Evolutionary conservation across 2,888 invertebrate species (phyloP).

Genomic region (Heliconius cydno): DNA sequence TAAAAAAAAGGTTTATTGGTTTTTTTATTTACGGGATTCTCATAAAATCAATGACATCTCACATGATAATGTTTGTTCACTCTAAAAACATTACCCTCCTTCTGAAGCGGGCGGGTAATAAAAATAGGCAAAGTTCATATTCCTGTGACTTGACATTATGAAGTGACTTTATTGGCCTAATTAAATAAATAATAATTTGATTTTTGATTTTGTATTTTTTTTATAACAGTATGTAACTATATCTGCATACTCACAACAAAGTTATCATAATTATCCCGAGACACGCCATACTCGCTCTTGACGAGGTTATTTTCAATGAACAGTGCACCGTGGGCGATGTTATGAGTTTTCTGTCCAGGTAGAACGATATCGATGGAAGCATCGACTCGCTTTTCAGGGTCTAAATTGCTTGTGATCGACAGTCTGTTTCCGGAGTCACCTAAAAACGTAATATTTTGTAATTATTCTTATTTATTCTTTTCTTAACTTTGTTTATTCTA

Average conservation of each 20-base stretch:
- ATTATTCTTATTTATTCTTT: too few species aligned
- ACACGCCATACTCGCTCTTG: slow-evolving; percentile 85
- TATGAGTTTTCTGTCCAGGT: slow-evolving; percentile 79
- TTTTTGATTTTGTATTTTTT: background rate
- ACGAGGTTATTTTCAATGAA: slow-evolving; percentile 85
- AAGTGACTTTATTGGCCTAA: too few species aligned
- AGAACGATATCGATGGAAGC: slow-evolving; percentile 82
- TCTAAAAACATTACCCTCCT: too few species aligned
- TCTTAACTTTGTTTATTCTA: too few species aligned
- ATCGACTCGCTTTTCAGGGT: slow-evolving; percentile 85
- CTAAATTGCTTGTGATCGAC: slow-evolving; percentile 80
- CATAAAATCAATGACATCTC: too few species aligned
- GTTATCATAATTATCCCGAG: slow-evolving; percentile 84
- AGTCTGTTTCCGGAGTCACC: slow-evolving; percentile 81
- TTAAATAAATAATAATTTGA: background rate
- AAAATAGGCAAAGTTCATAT: too few species aligned
- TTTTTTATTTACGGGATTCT: too few species aligned
- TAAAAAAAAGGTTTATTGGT: too few species aligned
- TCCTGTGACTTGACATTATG: too few species aligned
- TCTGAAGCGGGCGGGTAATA: too few species aligned
- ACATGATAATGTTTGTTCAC: too few species aligned
- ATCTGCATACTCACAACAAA: slow-evolving; percentile 72
- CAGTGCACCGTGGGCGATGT: slow-evolving; percentile 82
- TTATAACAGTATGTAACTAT: background rate
- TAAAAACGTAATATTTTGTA: slow-evolving; percentile 46